Evolutionary conservation across 2,888 invertebrate genomes (phyloP).

Genomic region (Imbricaverruca yamaguchii): DNA sequence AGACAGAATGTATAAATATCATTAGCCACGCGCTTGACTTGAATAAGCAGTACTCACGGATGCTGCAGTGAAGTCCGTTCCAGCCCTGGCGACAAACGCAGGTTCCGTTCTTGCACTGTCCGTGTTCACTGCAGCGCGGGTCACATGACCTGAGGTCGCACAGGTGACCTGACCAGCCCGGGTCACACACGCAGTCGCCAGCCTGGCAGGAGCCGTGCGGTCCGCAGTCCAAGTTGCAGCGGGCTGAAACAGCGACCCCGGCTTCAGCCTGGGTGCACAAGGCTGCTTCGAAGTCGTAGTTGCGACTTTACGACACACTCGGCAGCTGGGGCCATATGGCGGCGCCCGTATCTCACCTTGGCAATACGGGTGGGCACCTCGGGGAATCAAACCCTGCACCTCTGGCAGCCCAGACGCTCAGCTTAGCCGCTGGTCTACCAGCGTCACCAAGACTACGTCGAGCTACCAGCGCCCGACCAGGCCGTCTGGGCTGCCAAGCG

Average conservation of each 20-base stretch:
- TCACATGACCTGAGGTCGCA: conserved; percentile 92
- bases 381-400: too few relatives aligned
- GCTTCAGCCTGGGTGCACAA: not conserved
- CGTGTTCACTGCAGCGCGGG: conserved; percentile 83
- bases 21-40: too few relatives aligned
- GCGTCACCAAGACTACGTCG: too few relatives aligned
- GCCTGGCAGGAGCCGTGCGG: conserved; percentile 88
- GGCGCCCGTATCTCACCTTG: not conserved
- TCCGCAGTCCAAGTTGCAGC: conserved; percentile 88
- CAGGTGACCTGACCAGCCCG: conserved; percentile 86
- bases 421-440: too few relatives aligned
- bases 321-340: not conserved
- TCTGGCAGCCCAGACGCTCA: too few relatives aligned
- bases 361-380: too few relatives aligned
- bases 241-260: conserved; percentile 51
- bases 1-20: too few relatives aligned
- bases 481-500: too few relatives aligned
- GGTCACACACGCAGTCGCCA: conserved; percentile 66
- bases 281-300: not conserved
- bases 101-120: conserved; percentile 94
- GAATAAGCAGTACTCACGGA: conserved; percentile 44
- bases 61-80: conserved; percentile 96
- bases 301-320: not conserved
- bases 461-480: too few relatives aligned
- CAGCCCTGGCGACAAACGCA: conserved; percentile 89